A percentile compares a stretch with the other conserved stretches of the same genome.
Evolutionary conservation across 2,797 vertebrate species (phyloP).

Genomic region (Aphelocoma californica): DNA sequence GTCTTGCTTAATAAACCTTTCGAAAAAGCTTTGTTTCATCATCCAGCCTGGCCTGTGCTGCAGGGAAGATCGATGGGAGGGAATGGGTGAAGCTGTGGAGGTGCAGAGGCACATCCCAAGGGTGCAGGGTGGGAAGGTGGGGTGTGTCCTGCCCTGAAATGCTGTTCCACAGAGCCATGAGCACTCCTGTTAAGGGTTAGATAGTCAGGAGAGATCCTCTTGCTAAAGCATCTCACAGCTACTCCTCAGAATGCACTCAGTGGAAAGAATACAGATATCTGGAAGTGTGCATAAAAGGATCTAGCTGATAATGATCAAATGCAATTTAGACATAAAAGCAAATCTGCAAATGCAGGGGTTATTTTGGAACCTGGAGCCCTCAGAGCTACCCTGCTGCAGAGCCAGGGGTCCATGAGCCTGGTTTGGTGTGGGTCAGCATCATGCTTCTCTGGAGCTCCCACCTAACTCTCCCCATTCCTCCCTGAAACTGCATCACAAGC

Average conservation of each 20-base stretch:
- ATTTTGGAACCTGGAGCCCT: neutral
- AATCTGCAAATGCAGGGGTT: neutral
- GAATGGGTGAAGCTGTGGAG: neutral
- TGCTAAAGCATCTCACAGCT: neutral
- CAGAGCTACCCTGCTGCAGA: neutral
- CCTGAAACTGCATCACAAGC: neutral
- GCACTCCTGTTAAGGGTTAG: neutral
- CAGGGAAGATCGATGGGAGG: neutral
- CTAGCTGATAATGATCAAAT: neutral
- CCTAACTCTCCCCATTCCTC: neutral
- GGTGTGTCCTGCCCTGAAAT: neutral
- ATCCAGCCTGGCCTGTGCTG: neutral
- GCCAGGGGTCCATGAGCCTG: fast-evolving
- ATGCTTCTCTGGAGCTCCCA: neutral
- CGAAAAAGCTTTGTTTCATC: constrained; percentile 22
- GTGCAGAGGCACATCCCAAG: neutral
- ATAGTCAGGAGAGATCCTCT: neutral
- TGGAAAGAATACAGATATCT: neutral
- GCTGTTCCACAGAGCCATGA: fast-evolving
- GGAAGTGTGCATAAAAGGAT: neutral
- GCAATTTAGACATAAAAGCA: neutral
- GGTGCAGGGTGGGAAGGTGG: neutral
- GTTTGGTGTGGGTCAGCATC: neutral
- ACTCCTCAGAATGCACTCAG: neutral
- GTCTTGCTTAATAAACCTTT: constrained; percentile 30